Evolutionary conservation across 2,113 vertebrate genomes (phyloP).

Genomic region (Phocoena phocoena): DNA sequence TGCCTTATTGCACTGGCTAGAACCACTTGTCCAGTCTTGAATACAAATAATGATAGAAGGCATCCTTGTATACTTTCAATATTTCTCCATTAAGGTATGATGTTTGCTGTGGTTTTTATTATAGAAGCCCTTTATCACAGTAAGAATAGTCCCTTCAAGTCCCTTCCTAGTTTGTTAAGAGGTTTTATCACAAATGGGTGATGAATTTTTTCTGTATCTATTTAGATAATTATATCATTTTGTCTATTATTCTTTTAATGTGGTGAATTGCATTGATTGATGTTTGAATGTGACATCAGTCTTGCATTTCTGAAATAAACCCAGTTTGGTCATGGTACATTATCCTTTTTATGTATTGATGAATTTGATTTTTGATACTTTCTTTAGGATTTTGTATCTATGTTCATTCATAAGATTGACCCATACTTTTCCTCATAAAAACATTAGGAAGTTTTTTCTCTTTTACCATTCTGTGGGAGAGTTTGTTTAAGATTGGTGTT

Average conservation of each 20-base stretch:
- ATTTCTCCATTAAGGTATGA: not conserved
- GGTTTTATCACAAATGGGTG: not conserved
- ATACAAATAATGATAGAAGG: constrained; percentile 7
- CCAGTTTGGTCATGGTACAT: not conserved
- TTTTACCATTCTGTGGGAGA: not conserved
- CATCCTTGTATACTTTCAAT: not conserved
- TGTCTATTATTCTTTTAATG: not conserved
- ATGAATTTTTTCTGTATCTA: not conserved
- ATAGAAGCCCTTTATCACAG: not conserved
- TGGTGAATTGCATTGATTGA: not conserved
- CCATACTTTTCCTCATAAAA: not conserved
- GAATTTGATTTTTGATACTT: not conserved
- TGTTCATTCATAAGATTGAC: not conserved
- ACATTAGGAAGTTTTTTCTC: not conserved
- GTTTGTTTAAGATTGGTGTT: not conserved
- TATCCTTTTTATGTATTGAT: not conserved
- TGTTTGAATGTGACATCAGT: not conserved
- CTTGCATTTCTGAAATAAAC: constrained; percentile 12
- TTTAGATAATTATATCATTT: not conserved
- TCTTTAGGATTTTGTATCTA: not conserved
- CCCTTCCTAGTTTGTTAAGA: not conserved
- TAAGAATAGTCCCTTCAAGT: not conserved
- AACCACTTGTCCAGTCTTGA: not conserved
- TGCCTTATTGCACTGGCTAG: not conserved
- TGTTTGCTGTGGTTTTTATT: constrained; percentile 1